phyloP scores from a whole-genome alignment of 2,113 vertebrate genomes.

The Hucho hucho region DNA sequence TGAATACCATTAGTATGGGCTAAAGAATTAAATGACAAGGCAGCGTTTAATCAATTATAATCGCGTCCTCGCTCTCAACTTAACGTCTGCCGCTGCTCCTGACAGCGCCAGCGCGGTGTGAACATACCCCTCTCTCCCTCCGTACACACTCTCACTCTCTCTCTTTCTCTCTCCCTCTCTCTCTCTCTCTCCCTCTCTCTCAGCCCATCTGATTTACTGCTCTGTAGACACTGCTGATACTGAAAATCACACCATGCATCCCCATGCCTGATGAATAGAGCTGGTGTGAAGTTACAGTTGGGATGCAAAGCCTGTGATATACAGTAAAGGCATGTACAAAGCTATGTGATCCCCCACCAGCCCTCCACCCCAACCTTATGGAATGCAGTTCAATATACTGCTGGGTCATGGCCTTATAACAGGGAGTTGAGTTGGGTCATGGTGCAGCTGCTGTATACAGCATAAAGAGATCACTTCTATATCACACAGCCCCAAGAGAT shows the following conservation, averaged over 20 bases:
- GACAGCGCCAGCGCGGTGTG: constrained; percentile 10
- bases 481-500: background rate
- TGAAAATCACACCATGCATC: constrained; percentile 62
- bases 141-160: constrained; percentile 6
- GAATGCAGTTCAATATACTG: constrained; percentile 21
- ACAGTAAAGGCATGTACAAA: constrained; percentile 48
- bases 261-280: constrained; percentile 63
- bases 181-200: constrained; percentile 9
- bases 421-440: background rate
- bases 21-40: constrained; percentile 40
- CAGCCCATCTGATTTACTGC: constrained; percentile 60
- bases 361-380: background rate
- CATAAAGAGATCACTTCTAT: background rate
- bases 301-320: constrained; percentile 60
- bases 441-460: background rate
- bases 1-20: constrained; percentile 48
- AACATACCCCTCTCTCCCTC: background rate
- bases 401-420: constrained; percentile 4
- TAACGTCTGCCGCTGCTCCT: constrained; percentile 35
- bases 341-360: constrained; percentile 26
- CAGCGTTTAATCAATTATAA: constrained; percentile 56
- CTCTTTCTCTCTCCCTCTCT: background rate
- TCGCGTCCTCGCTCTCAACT: constrained; percentile 44
- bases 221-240: constrained; percentile 64
- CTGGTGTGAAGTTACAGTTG: constrained; percentile 53